Conservation (phyloP, 2,797 vertebrate genomes). For the Eleutherodactylus coqui region DNA sequence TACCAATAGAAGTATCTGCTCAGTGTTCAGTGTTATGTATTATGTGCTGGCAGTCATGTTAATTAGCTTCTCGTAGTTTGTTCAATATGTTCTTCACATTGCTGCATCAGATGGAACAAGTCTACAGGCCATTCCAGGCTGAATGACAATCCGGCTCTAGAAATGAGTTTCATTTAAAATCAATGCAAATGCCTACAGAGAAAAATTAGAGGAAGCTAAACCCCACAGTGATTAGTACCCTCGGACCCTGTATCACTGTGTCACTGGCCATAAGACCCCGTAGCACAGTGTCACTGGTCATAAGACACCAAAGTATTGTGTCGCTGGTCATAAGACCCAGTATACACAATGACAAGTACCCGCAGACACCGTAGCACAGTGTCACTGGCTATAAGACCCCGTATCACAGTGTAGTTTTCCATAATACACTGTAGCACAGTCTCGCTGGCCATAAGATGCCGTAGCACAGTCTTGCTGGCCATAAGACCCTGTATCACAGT, state of each 20-base stretch:
- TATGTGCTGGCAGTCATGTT: background rate
- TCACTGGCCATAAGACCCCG: no score
- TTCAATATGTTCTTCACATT: conserved; percentile 13
- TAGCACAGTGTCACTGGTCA: no score
- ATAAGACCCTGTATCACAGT: no score
- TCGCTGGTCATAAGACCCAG: background rate
- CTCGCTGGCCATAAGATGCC: no score
- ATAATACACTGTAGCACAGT: no score
- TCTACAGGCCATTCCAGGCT: conserved; percentile 42
- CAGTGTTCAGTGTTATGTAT: background rate
- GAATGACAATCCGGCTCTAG: background rate
- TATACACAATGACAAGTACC: no score
- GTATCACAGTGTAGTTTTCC: no score
- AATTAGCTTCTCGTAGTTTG: conserved; percentile 19
- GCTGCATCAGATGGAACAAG: conserved; percentile 43
- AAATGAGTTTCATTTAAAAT: conserved; percentile 45
- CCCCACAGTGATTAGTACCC: background rate
- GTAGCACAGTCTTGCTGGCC: no score
- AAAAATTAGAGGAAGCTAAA: background rate
- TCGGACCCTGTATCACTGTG: background rate
- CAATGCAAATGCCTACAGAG: conserved; percentile 43
- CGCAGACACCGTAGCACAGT: no score
- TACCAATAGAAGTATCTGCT: background rate
- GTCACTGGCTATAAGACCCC: no score
- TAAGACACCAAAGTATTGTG: background rate